These are phyloP conservation scores for Streptopelia turtur DNA, from an alignment of 2,797 vertebrate genomes.

Conservation along the genomic window DNA sequence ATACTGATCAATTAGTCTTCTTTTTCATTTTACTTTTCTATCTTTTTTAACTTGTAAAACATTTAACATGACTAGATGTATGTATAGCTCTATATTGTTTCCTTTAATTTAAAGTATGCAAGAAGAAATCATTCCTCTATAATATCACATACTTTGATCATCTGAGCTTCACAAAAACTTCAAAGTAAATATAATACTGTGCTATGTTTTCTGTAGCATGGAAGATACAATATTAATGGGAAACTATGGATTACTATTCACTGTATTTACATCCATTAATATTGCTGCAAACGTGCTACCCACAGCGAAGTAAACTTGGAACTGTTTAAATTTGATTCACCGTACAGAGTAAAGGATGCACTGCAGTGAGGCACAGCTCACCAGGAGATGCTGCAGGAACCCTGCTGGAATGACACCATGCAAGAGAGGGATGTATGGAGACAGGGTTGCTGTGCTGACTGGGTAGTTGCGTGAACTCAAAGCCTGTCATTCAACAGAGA, in stretches of 20 bases:
- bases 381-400: background rate
- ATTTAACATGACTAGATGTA: background rate
- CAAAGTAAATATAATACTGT: background rate
- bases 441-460: background rate
- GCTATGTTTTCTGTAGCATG: background rate
- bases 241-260: background rate
- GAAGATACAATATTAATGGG: background rate
- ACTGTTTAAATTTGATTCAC: background rate
- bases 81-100: background rate
- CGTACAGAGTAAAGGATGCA: background rate
- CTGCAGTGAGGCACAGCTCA: background rate
- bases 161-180: background rate
- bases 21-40: background rate
- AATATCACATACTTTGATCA: slow-evolving; percentile 38
- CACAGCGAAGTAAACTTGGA: background rate
- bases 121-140: background rate
- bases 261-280: background rate
- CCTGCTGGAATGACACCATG: background rate
- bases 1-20: background rate
- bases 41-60: background rate
- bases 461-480: background rate
- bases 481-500: background rate
- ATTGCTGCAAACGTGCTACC: background rate
- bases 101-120: slow-evolving; percentile 3
- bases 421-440: background rate